Base-by-base conservation (phyloP, 2,113 vertebrate genomes). In the Daphoenositta chrysoptera region DNA sequence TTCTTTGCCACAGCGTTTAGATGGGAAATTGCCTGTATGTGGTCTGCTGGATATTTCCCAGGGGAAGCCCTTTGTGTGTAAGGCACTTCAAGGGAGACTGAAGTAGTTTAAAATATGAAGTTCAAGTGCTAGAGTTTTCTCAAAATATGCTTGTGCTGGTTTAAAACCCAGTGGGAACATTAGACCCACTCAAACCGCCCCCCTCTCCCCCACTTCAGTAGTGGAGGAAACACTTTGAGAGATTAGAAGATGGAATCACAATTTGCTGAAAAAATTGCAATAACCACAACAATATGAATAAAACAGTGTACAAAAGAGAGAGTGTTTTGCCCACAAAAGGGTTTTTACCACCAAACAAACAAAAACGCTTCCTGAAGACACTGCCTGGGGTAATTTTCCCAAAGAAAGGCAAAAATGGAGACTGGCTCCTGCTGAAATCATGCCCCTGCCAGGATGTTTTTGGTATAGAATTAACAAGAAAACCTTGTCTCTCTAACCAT, bases 271-370 rank as follows among this genome's bases (percentile, higher is more conserved):
- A 50, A 58, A 66, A 21, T 31, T 9, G 7, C 20, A 35, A 26
- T 31, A 58, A 35, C 12, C 44, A 58, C 35, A 50, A 11, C 7
- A 35, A 26, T 30, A 58, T 11, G 33, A 77, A 58, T 51, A 18
- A 44, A 50, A 51, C n/a, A 23, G 6, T 22, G 21, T 37, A 37
- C 26, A 66, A 48, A 68, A 42, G 44, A n/a, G 64, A 28, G 30
- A 24, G 4, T 37, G 26, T 44, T 68, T 58, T 50, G 11, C 37
- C 26, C 51, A 27, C 8, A 31, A 35, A 50, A 68, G 8, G 2
- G 6, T 42, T 26, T 50, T 58, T 50, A 68, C 27, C 17, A 37
- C 7, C 0, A 0, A 76, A 58, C 11, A 58, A 58, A 14, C 17
- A 60, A 51, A 44, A 77, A 31, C 1, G 0, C 21, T 26, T 58